Evolutionary conservation across 2,888 invertebrate species (phyloP).

Genomic region (Ornithoptera priamus): DNA sequence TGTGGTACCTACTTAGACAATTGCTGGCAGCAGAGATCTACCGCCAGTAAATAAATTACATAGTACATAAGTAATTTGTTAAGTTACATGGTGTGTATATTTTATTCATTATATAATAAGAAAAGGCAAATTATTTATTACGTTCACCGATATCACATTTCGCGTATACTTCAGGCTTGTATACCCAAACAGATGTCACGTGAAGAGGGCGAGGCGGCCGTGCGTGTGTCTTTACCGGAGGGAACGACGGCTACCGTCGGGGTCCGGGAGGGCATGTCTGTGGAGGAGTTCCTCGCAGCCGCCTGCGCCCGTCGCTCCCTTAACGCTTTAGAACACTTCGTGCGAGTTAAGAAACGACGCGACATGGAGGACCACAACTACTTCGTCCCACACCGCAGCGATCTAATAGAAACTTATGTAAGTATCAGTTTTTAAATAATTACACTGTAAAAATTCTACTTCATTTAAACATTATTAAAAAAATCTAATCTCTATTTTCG

Average conservation of each 20-base stretch:
- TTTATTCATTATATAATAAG: background rate
- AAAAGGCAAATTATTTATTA: background rate
- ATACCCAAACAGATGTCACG: slow-evolving; percentile 85
- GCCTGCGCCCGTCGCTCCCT: slow-evolving; percentile 95
- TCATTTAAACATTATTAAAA: too few species aligned
- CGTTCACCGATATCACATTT: background rate
- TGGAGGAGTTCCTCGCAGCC: slow-evolving; percentile 95
- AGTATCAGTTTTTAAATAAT: slow-evolving; percentile 70
- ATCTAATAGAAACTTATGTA: slow-evolving; percentile 97
- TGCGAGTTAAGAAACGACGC: slow-evolving; percentile 94
- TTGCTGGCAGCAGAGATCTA: too few species aligned
- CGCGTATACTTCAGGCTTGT: slow-evolving; percentile 1
- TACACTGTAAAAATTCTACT: too few species aligned
- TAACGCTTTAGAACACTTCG: slow-evolving; percentile 97
- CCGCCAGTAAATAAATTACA: too few species aligned
- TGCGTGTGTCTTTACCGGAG: slow-evolving; percentile 94
- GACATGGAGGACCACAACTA: slow-evolving; percentile 98
- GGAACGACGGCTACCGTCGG: slow-evolving; percentile 90
- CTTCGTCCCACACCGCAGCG: slow-evolving; percentile 96
- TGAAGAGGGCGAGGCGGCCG: slow-evolving; percentile 92
- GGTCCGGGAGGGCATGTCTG: slow-evolving; percentile 94
- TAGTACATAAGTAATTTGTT: too few species aligned
- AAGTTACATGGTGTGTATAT: too few species aligned
- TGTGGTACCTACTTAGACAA: too few species aligned
- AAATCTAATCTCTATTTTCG: too few species aligned